These are phyloP conservation scores for Rhyacophila evoluta DNA, from an alignment of 2,888 invertebrate genomes.

Conservation along the genomic window DNA sequence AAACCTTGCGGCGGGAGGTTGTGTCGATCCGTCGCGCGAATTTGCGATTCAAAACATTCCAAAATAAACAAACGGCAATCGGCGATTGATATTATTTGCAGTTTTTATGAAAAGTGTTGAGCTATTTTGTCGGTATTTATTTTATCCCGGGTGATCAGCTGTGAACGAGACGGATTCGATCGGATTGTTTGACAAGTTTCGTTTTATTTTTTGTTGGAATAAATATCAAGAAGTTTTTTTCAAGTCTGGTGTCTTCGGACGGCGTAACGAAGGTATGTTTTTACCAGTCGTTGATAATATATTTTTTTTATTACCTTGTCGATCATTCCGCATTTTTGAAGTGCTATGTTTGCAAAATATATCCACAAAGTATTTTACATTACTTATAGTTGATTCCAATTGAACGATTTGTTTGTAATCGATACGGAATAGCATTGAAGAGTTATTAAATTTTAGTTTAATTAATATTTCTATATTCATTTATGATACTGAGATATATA, in stretches of 20 bases:
- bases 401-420: too few relatives aligned
- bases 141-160: neutral
- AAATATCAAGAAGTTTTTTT: slow-evolving; percentile 8
- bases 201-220: neutral
- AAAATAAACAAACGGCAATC: neutral
- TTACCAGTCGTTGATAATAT: neutral
- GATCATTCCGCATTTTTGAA: neutral
- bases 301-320: neutral
- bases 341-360: neutral
- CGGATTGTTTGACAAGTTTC: neutral
- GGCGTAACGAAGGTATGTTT: neutral
- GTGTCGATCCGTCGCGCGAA: neutral
- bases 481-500: too few relatives aligned
- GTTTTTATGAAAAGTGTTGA: neutral
- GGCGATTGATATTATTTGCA: neutral
- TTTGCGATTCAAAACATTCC: neutral
- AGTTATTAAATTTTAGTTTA: too few relatives aligned
- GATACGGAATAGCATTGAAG: too few relatives aligned
- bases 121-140: neutral
- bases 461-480: too few relatives aligned
- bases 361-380: neutral
- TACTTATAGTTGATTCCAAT: too few relatives aligned
- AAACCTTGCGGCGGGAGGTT: slow-evolving; percentile 18
- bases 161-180: neutral
- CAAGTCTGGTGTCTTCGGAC: neutral